Percentiles rank a stretch among this genome's conserved stretches.
Conservation (phyloP, 2,797 vertebrate genomes). For the Parotocinclus haroldoi region DNA sequence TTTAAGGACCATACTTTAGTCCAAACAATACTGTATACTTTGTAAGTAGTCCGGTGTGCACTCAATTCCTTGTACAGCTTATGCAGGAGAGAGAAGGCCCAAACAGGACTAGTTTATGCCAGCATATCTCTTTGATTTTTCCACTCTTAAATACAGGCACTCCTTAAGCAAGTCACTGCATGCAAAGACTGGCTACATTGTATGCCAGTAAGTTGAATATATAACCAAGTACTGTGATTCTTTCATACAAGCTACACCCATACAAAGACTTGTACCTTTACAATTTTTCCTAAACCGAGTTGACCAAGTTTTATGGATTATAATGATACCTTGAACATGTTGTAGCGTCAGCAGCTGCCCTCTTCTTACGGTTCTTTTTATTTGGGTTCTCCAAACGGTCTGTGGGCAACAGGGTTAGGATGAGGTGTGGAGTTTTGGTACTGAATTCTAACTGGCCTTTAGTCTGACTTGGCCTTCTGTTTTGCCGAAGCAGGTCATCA, state of each 20-base stretch:
- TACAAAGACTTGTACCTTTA: constrained; percentile 4
- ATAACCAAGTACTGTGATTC: constrained; percentile 36
- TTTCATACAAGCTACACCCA: constrained; percentile 15
- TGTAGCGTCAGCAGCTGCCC: constrained; percentile 68
- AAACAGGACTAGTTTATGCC: constrained; percentile 20
- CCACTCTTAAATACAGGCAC: constrained; percentile 39
- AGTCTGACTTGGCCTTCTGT: constrained; percentile 61
- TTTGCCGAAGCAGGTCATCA: constrained; percentile 67
- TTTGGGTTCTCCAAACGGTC: constrained; percentile 70
- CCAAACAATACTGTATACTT: neutral
- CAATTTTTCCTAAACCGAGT: neutral
- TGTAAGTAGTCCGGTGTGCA: neutral
- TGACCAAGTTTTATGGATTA: neutral
- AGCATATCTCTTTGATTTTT: constrained; percentile 25
- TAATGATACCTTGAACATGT: constrained; percentile 72
- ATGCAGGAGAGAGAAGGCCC: constrained; percentile 19
- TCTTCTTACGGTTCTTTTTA: constrained; percentile 76
- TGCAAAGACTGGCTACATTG: constrained; percentile 21
- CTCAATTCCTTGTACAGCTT: neutral
- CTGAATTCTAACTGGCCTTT: constrained; percentile 76
- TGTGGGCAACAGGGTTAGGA: constrained; percentile 77
- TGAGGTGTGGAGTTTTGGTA: constrained; percentile 79
- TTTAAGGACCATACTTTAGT: neutral
- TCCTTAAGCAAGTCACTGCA: constrained; percentile 41
- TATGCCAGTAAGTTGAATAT: constrained; percentile 51